Evolutionary conservation across 1,140 invertebrate species (phyloP).

Genomic region (Myzus persicae): DNA sequence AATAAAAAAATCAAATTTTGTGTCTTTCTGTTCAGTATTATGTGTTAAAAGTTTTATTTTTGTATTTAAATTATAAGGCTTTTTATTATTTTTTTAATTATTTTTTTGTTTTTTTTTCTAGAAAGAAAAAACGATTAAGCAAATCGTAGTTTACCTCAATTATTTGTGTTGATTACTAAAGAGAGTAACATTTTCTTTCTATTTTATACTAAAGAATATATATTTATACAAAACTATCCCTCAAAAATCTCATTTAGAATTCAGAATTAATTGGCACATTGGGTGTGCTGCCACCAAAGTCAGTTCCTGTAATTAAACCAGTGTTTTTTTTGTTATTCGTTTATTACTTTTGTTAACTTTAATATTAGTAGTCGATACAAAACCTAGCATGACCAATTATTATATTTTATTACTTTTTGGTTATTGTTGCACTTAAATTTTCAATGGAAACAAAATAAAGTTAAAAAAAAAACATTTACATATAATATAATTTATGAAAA

Average conservation of each 20-base stretch:
- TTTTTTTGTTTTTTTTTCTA: not conserved
- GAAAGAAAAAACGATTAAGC: constrained; percentile 6
- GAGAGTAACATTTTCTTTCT: constrained; percentile 24
- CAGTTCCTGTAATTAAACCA: constrained; percentile 50
- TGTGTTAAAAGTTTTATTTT: constrained; percentile 59
- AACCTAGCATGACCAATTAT: constrained; percentile 1
- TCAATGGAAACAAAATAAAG: not conserved
- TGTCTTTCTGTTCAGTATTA: constrained; percentile 57
- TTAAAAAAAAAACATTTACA: not conserved
- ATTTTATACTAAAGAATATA: constrained; percentile 49
- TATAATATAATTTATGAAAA: not conserved
- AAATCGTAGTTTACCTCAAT: not conserved
- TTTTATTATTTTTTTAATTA: constrained; percentile 42
- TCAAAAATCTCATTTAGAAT: constrained; percentile 44
- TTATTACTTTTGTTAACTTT: constrained; percentile 29
- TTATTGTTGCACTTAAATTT: constrained; percentile 36
- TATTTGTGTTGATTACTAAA: constrained; percentile 15
- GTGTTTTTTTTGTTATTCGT: constrained; percentile 22
- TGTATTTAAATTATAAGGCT: constrained; percentile 58
- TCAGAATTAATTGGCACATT: constrained; percentile 24
- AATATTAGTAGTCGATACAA: constrained; percentile 27
- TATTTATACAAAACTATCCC: constrained; percentile 28
- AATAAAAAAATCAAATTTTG: constrained; percentile 28
- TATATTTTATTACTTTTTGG: constrained; percentile 32
- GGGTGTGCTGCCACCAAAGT: not conserved